Base-by-base conservation (phyloP, 2,888 invertebrate species). In the Diploptera punctata region DNA sequence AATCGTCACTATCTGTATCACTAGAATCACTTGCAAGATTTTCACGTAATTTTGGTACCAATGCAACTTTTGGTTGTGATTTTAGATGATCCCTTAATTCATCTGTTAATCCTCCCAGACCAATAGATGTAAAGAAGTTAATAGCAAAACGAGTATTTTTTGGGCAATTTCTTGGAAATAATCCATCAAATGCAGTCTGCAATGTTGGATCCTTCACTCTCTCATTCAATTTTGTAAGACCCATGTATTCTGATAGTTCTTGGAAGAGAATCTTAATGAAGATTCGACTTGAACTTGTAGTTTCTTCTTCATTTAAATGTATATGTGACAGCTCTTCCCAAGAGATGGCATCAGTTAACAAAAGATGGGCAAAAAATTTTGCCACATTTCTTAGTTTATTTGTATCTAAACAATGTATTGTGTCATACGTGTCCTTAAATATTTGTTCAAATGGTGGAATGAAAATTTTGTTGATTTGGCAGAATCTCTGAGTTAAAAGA, bases 231-330 rank as follows among this genome's bases (percentile, higher is more conserved):
- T 97, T 97, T 61, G 91, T 90, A 62, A 99, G 83, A 0, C 99
- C 98, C 95, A 99, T 95, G 78, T 95, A 97, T 81, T 99, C 98
- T 0, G n/a, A n/a, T n/a, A n/a, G n/a, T n/a, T n/a, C n/a, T n/a
- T n/a, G n/a, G n/a, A n/a, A n/a, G n/a, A n/a, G n/a, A n/a, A n/a
- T n/a, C n/a, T n/a, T n/a, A n/a, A n/a, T n/a, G n/a, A n/a, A n/a
- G n/a, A n/a, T n/a, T n/a, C n/a, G n/a, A n/a, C n/a, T n/a, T n/a
- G n/a, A n/a, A n/a, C n/a, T n/a, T n/a, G n/a, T n/a, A n/a, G n/a
- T n/a, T n/a, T n/a, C n/a, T n/a, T n/a, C n/a, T n/a, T n/a, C n/a
- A n/a, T n/a, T n/a, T n/a, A n/a, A n/a, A n/a, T n/a, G n/a, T n/a
- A n/a, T n/a, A n/a, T n/a, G n/a, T n/a, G n/a, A n/a, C n/a, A n/a